Conservation (phyloP, 2,888 invertebrate species). For the Callyntrura sp. region DNA sequence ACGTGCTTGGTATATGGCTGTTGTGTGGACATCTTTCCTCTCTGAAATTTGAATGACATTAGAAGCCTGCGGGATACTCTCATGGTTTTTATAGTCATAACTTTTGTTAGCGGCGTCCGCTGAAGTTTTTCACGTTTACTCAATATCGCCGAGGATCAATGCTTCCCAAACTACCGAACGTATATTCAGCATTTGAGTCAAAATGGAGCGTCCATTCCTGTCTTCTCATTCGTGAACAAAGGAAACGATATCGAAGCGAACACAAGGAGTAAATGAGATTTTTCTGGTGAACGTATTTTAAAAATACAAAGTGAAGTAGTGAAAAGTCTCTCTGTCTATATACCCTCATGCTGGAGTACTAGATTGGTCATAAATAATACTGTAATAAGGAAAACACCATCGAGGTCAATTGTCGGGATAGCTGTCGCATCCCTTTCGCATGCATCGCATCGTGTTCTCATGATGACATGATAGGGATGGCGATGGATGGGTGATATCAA, state of each 20-base stretch:
- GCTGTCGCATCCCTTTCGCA: constrained; percentile 75
- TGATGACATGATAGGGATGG: constrained; percentile 40
- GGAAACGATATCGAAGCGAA: constrained; percentile 34
- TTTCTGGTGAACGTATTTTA: neutral
- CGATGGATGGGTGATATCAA: constrained; percentile 42
- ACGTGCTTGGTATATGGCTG: no score
- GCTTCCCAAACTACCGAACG: neutral
- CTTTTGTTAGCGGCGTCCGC: neutral
- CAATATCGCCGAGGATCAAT: neutral
- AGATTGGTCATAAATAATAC: constrained; percentile 84
- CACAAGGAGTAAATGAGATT: neutral
- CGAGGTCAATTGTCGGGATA: constrained; percentile 84
- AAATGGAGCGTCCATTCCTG: constrained; percentile 15
- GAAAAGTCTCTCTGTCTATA: constrained; percentile 16
- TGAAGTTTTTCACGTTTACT: constrained; percentile 6
- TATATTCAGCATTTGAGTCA: neutral
- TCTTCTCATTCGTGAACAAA: constrained; percentile 7
- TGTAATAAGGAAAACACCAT: constrained; percentile 84
- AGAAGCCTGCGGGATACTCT: neutral
- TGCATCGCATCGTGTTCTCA: constrained; percentile 46
- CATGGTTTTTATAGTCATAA: neutral
- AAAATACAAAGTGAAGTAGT: constrained; percentile 21
- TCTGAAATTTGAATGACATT: no score
- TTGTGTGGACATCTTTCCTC: no score
- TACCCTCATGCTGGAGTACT: constrained; percentile 71